Base-by-base conservation (phyloP, 2,888 invertebrate species). In the Idaea dimidiata region DNA sequence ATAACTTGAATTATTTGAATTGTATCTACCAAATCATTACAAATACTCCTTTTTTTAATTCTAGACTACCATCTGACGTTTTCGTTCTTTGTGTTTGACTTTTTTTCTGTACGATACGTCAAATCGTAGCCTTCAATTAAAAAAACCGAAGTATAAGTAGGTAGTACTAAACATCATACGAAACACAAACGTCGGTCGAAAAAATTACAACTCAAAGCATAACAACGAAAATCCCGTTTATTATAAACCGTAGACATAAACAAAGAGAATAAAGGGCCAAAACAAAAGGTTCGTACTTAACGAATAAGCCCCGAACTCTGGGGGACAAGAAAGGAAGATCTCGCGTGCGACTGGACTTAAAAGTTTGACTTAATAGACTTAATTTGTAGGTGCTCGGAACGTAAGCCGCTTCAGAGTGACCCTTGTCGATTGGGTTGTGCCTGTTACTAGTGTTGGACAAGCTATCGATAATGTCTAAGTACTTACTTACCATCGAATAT, bases 281-380 rank as follows among this genome's bases (percentile, higher is more conserved):
- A 79, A 86, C 89, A 88, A 88, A 89, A 85, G 83, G 82, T 77
- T 70, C 73, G 88, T 90, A 91, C 91, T 91, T 91, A 91, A 76
- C 84, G 84, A 84, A 81, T 91, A 91, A 92, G 88, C 91, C 80
- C 80, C 86, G 78, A 89, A 91, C 86, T 89, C 86, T 62, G 77
- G 74, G 73, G 82, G 81, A 84, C 89, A 91, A 92, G 91, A 90
- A 90, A 86, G 88, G 88, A 87, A 88, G 85, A 89, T 90, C 83
- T 84, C 87, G 87, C 84, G 86, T 84, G 86, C 83, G 81, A 82
- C 81, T 79, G 89, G 92, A 90, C 91, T 91, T 74, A 91, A 91
- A 91, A 92, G 91, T 88, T 91, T 84, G 84, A 87, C 79, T 89
- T 88, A 90, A 91, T 91, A 88, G 91, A 89, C 91, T 92, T 92